Base-by-base conservation (phyloP, 1,140 invertebrate species). In the Leptopilina boulardi region DNA sequence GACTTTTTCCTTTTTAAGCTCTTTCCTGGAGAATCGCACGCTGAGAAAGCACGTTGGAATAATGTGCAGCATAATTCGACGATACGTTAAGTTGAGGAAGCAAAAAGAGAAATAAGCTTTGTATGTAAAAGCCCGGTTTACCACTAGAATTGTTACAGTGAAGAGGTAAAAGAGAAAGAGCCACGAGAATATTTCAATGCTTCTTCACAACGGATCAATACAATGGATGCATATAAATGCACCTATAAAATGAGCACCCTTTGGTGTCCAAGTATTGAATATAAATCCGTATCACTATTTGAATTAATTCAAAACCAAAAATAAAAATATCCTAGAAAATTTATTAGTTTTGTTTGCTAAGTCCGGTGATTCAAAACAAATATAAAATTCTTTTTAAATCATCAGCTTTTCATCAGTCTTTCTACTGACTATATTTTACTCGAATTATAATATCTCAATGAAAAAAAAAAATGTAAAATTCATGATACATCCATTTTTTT, bases 21-120 rank as follows among this genome's bases (percentile, higher is more conserved):
- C n/a, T 66, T 66, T 66, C n/a, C 26, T n/a, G 4, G 23, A 15
- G n/a, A 54, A 54, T 19, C 21, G 5, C n/a, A 19, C 19, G 51
- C 1, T 21, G 23, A 30, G 26, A n/a, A n/a, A 34, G 71, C 21
- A 51, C 3, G 41, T n/a, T n/a, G 3, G 9, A 41, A 11, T 76
- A 76, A 73, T 73, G 71, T 59, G 34, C 59, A 47, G 75, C 70
- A 80, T 80, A 77, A 80, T 80, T 76, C 51, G 47, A 44, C 78
- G 38, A 80, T 80, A 77, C 47, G 51, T 80, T 73, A 80, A 30
- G 15, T 56, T 4, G 44, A 13, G 26, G 23, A 51, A 19, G 54
- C 42, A 74, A 71, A 76, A 51, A 56, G 11, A 56, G 47, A 75
- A 74, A 80, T 44, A 73, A 76, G 56, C 34, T 66, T 56, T 73